Percentiles rank a stretch among this genome's conserved stretches.
These are phyloP conservation scores for Gasterosteus nipponicus DNA, from an alignment of 2,113 vertebrate species.

Conservation along the genomic window DNA sequence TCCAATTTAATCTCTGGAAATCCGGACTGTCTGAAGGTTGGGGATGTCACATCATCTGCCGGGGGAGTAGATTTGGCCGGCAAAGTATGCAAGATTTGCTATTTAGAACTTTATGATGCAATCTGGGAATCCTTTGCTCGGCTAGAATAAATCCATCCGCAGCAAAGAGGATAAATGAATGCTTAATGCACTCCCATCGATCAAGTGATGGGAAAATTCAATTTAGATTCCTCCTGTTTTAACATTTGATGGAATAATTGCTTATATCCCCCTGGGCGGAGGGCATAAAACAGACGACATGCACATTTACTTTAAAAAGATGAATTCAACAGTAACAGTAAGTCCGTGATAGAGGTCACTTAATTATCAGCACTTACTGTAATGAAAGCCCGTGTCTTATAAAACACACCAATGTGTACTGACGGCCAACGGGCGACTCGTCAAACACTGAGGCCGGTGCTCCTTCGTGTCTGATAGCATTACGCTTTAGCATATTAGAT, in stretches of 20 bases:
- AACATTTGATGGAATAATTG: conserved; percentile 49
- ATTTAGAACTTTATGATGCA: conserved; percentile 69
- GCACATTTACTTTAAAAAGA: background rate
- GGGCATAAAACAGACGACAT: conserved; percentile 22
- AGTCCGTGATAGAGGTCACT: conserved; percentile 15
- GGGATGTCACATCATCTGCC: conserved; percentile 9
- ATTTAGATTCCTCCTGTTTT: conserved; percentile 32
- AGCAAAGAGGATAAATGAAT: conserved; percentile 66
- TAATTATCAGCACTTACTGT: background rate
- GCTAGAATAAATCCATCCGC: conserved; percentile 47
- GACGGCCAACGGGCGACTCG: background rate
- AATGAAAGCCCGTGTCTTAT: background rate
- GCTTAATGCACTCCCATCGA: conserved; percentile 57
- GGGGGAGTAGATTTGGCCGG: conserved; percentile 22
- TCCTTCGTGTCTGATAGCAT: background rate
- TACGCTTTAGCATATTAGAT: background rate
- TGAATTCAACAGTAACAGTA: conserved; percentile 1
- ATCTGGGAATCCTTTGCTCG: conserved; percentile 50
- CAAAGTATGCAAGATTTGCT: conserved; percentile 45
- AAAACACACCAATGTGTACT: background rate
- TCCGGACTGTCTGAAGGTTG: conserved; percentile 45
- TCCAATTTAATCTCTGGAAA: conserved; percentile 62
- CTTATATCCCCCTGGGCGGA: conserved; percentile 1
- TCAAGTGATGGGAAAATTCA: conserved; percentile 58
- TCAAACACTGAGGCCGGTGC: too few relatives aligned